These are phyloP conservation scores for Eumaeus atala DNA, from an alignment of 1,140 invertebrate genomes.

Conservation along the genomic window DNA sequence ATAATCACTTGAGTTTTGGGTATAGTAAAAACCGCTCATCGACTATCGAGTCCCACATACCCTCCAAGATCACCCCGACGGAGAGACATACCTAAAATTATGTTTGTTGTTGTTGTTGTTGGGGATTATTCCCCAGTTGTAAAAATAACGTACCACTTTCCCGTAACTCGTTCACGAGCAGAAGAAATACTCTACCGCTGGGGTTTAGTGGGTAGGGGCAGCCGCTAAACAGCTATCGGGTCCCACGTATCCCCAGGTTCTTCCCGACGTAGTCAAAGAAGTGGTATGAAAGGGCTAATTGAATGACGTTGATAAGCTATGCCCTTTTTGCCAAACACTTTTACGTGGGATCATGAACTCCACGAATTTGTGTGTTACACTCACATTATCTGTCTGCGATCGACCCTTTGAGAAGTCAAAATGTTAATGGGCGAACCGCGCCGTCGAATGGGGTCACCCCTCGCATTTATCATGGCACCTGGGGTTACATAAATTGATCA, in stretches of 20 bases:
- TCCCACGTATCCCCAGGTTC: not conserved
- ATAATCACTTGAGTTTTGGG: too few species aligned
- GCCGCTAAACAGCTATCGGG: not conserved
- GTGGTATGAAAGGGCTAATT: slow-evolving; percentile 32
- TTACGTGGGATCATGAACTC: slow-evolving; percentile 38
- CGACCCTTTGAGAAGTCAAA: slow-evolving; percentile 45
- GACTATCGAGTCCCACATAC: too few species aligned
- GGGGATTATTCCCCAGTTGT: too few species aligned
- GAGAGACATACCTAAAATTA: too few species aligned
- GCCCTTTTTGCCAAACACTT: slow-evolving; percentile 22
- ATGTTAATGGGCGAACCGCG: slow-evolving; percentile 43
- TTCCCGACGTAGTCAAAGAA: too few species aligned
- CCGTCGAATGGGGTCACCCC: slow-evolving; percentile 26
- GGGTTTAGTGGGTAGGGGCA: too few species aligned
- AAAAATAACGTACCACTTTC: too few species aligned
- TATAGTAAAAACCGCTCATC: too few species aligned
- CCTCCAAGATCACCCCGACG: too few species aligned
- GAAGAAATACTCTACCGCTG: too few species aligned
- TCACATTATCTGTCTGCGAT: slow-evolving; percentile 46
- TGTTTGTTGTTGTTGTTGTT: too few species aligned
- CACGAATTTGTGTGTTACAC: slow-evolving; percentile 28
- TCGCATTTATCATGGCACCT: slow-evolving; percentile 29
- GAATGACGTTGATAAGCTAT: slow-evolving; percentile 35
- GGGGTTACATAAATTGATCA: slow-evolving; percentile 24
- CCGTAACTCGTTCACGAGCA: too few species aligned